phyloP scores from a whole-genome alignment of 2,113 vertebrate species.

The Phyllostomus hastatus region DNA sequence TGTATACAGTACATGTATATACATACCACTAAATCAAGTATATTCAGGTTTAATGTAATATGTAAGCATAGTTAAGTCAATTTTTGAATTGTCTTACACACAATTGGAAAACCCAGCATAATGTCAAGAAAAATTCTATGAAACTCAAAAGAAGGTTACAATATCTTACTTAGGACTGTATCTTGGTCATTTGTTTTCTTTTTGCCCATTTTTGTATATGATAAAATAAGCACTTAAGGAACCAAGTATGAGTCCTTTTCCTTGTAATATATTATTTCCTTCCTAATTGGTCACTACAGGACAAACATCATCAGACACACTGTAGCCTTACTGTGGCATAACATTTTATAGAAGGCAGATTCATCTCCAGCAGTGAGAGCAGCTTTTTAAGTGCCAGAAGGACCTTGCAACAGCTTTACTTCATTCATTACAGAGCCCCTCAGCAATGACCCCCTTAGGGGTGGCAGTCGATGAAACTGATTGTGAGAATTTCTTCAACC shows the following conservation, averaged over 20 bases:
- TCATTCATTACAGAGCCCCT: background rate
- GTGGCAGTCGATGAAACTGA: background rate
- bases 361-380: background rate
- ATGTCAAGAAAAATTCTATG: background rate
- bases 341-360: background rate
- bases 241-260: background rate
- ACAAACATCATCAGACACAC: conserved; percentile 11
- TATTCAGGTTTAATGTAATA: background rate
- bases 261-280: background rate
- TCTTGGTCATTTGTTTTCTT: background rate
- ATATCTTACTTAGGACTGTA: background rate
- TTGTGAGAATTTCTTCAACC: conserved; percentile 2
- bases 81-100: background rate
- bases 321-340: background rate
- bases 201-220: background rate
- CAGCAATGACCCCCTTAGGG: background rate
- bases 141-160: conserved; percentile 10
- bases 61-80: background rate
- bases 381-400: background rate
- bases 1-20: background rate
- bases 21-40: background rate
- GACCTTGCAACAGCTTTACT: background rate
- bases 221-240: conserved; percentile 21
- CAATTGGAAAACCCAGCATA: background rate
- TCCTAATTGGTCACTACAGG: background rate